Evolutionary conservation across 1,140 invertebrate species (phyloP).

Genomic region (Homarus americanus): DNA sequence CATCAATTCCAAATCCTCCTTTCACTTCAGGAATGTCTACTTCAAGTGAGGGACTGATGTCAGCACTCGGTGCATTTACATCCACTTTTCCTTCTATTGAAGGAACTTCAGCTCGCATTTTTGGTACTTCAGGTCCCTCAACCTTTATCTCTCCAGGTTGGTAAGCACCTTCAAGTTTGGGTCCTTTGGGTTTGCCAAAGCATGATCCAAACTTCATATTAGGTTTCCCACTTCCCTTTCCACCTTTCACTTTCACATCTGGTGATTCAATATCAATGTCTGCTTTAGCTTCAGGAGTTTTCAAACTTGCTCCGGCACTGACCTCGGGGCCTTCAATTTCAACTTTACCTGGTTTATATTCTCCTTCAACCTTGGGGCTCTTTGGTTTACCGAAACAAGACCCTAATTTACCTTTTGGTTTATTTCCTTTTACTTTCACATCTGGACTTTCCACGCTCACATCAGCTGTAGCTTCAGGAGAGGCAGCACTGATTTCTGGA

Average conservation of each 20-base stretch:
- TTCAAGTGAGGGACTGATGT: slow-evolving; percentile 19
- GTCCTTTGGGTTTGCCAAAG: slow-evolving; percentile 57
- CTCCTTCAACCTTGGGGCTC: slow-evolving; percentile 37
- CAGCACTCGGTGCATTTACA: slow-evolving; percentile 13
- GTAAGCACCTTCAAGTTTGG: slow-evolving; percentile 23
- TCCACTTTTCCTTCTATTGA: slow-evolving; percentile 9
- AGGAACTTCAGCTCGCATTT: slow-evolving; percentile 33
- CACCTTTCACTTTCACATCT: slow-evolving; percentile 39
- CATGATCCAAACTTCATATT: slow-evolving; percentile 54
- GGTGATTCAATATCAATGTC: slow-evolving; percentile 40
- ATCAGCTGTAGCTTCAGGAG: slow-evolving; percentile 23
- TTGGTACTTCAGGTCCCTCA: slow-evolving; percentile 45
- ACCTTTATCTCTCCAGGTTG: slow-evolving; percentile 22
- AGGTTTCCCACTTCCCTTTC: slow-evolving; percentile 28
- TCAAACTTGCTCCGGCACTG: slow-evolving; percentile 1
- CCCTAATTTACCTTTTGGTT: slow-evolving; percentile 63
- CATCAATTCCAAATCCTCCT: slow-evolving; percentile 10
- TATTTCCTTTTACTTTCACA: slow-evolving; percentile 17
- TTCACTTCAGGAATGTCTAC: slow-evolving; percentile 55
- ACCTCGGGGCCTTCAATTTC: slow-evolving; percentile 26
- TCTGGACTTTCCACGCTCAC: slow-evolving; percentile 29
- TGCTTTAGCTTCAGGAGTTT: slow-evolving; percentile 21
- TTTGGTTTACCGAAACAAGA: slow-evolving; percentile 62
- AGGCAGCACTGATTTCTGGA: slow-evolving; percentile 26
- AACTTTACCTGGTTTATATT: slow-evolving; percentile 48